These are phyloP conservation scores for Adineta ricciae DNA, from an alignment of 2,888 invertebrate species.

Conservation along the genomic window DNA sequence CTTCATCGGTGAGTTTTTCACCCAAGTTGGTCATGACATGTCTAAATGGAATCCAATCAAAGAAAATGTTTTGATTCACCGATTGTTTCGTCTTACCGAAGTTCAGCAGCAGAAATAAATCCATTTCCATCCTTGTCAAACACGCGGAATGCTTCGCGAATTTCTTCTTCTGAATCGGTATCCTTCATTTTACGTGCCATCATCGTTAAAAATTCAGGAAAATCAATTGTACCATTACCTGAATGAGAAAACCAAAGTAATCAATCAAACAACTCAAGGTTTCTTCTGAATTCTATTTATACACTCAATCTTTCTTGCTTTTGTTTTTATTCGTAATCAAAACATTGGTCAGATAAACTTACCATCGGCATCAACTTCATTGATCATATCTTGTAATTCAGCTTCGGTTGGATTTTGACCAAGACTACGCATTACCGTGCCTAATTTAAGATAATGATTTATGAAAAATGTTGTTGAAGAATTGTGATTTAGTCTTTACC, in stretches of 20 bases:
- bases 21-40: constrained; percentile 99
- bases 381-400: constrained; percentile 34
- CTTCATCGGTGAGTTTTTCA: constrained; percentile 96
- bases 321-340: background rate
- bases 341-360: background rate
- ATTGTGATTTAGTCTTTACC: background rate
- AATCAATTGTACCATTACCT: constrained; percentile 91
- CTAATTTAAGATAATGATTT: background rate
- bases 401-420: constrained; percentile 34
- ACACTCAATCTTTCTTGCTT: background rate
- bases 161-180: constrained; percentile 95
- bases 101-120: constrained; percentile 91
- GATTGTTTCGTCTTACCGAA: constrained; percentile 57
- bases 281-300: background rate
- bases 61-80: background rate
- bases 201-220: constrained; percentile 99
- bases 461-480: background rate
- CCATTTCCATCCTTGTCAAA: constrained; percentile 99
- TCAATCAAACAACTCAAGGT: background rate
- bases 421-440: constrained; percentile 33
- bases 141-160: constrained; percentile 91
- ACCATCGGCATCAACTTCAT: constrained; percentile 34
- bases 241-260: background rate
- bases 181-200: constrained; percentile 99
- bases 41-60: background rate